phyloP scores from a whole-genome alignment of 2,797 vertebrate genomes.

The Oryzias sinensis region DNA sequence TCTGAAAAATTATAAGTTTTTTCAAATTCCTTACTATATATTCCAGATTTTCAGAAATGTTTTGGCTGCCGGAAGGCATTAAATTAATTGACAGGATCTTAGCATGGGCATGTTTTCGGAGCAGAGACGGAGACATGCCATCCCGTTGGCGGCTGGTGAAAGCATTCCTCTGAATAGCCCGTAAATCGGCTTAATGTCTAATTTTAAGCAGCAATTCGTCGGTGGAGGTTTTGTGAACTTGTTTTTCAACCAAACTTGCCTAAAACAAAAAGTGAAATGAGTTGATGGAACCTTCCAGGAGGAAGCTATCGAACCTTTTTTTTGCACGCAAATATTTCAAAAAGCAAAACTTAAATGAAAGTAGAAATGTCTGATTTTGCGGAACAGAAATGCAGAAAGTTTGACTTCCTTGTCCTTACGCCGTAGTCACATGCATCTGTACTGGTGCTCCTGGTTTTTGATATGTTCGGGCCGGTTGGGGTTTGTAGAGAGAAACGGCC shows the following conservation, averaged over 20 bases:
- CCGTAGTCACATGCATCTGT: no score
- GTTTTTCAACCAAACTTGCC: not conserved
- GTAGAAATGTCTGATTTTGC: no score
- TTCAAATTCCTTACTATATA: not conserved
- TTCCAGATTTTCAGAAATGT: not conserved
- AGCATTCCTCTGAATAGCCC: not conserved
- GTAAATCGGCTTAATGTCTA: not conserved
- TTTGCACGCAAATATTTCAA: no score
- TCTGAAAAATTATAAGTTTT: no score
- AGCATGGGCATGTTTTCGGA: not conserved
- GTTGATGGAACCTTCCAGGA: not conserved
- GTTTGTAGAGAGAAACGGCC: no score
- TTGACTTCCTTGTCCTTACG: no score
- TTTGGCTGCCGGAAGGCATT: not conserved
- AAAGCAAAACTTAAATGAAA: no score
- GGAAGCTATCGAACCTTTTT: no score
- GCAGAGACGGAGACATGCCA: not conserved
- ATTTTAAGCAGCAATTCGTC: not conserved
- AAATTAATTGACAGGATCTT: not conserved
- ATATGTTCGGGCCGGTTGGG: no score
- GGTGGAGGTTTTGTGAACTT: not conserved
- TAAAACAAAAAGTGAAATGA: not conserved
- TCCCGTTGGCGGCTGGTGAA: not conserved
- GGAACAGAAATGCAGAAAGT: no score
- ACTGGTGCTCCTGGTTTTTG: no score